phyloP scores from a whole-genome alignment of 2,113 vertebrate genomes.

The Arizona elegans region DNA sequence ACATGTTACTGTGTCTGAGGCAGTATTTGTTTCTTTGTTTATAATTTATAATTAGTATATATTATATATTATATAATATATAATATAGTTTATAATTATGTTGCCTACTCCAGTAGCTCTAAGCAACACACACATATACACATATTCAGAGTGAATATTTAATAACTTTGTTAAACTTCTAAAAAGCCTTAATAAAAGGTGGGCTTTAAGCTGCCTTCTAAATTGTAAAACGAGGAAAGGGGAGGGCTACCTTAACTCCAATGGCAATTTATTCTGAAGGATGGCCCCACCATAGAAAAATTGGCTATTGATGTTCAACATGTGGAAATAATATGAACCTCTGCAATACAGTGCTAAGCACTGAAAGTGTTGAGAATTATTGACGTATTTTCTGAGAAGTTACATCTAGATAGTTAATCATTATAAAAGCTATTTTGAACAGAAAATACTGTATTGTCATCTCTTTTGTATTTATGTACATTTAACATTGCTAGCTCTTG shows the following conservation, averaged over 20 bases:
- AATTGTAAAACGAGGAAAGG: not conserved
- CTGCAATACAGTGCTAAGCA: not conserved
- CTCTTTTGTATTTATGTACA: not conserved
- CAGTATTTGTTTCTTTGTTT: not conserved
- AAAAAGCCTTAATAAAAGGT: not conserved
- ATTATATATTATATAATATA: no score
- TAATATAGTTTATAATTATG: not conserved
- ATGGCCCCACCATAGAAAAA: not conserved
- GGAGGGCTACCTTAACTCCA: not conserved
- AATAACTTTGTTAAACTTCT: not conserved
- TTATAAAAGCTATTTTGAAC: not conserved
- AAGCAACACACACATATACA: not conserved
- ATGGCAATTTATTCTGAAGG: not conserved
- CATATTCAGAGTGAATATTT: not conserved
- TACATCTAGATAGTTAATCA: not conserved
- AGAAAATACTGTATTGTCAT: not conserved
- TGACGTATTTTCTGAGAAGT: not conserved
- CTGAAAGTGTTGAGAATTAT: not conserved
- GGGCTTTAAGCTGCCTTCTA: not conserved
- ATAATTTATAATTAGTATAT: not conserved
- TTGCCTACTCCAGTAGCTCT: not conserved
- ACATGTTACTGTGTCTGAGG: not conserved
- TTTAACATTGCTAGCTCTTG: not conserved
- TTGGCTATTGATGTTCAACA: not conserved
- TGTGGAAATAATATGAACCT: not conserved